Percentiles rank a stretch among this genome's conserved stretches.
These are phyloP conservation scores for Enteromius fasciolatus DNA, from an alignment of 2,797 vertebrate genomes.

Conservation along the genomic window DNA sequence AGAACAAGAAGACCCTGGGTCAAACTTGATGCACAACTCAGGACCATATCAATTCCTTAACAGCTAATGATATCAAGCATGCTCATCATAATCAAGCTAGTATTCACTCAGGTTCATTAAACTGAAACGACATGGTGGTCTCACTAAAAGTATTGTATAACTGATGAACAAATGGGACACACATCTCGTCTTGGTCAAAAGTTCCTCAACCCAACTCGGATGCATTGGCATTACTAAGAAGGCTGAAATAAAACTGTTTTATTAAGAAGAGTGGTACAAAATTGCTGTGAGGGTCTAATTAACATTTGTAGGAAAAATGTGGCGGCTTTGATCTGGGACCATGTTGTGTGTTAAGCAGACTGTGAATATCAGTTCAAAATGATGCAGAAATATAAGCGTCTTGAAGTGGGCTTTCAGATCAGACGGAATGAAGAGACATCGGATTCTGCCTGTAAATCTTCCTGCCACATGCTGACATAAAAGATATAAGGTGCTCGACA, in stretches of 20 bases:
- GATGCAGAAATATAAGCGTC: not conserved
- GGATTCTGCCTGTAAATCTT: not conserved
- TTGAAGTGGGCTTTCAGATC: not conserved
- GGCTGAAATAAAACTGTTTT: not conserved
- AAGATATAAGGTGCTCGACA: not conserved
- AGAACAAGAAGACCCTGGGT: not conserved
- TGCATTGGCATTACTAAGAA: not conserved
- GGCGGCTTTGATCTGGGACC: not conserved
- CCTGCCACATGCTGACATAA: not conserved
- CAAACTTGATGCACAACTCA: not conserved
- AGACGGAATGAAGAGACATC: not conserved
- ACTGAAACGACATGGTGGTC: not conserved
- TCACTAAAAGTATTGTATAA: not conserved
- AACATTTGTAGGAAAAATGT: not conserved
- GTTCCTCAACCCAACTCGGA: not conserved
- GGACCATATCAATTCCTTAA: conserved; percentile 6
- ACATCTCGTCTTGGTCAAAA: not conserved
- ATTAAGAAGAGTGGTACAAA: not conserved
- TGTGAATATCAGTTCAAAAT: not conserved
- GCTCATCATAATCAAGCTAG: conserved; percentile 15
- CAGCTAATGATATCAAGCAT: conserved; percentile 18
- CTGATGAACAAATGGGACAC: not conserved
- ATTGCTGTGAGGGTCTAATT: not conserved
- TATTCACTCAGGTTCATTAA: conserved; percentile 8
- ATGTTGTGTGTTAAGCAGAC: not conserved